phyloP scores from a whole-genome alignment of 64 coral and sea anemone genomes.

The Pachyseris speciosa region DNA sequence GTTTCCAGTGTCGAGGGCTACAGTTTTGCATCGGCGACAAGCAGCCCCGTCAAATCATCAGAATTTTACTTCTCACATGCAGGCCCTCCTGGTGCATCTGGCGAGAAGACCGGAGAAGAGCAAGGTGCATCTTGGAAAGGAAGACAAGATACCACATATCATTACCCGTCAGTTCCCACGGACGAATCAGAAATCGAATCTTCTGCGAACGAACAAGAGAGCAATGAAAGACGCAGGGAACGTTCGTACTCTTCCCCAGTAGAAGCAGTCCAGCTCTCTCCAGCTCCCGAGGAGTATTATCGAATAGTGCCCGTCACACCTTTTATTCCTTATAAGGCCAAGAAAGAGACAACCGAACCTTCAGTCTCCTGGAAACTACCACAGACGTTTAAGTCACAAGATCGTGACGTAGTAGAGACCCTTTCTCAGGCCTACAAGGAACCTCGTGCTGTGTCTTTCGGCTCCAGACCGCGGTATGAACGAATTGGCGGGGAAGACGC shows the following conservation, averaged over 20 bases:
- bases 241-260: conserved; percentile 38
- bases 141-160: neutral
- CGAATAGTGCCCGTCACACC: conserved; percentile 84
- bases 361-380: conserved; percentile 84
- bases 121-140: conserved; percentile 2
- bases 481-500: neutral
- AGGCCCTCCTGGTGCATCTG: conserved; percentile 42
- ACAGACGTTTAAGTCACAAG: conserved; percentile 67
- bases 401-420: conserved; percentile 84
- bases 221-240: neutral
- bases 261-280: conserved; percentile 71
- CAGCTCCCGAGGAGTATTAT: conserved; percentile 95
- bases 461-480: neutral
- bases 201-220: neutral
- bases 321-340: conserved; percentile 51
- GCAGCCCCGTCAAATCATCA: conserved; percentile 6
- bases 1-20: conserved; percentile 23
- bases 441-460: conserved; percentile 63
- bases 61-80: conserved; percentile 58
- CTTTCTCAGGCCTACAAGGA: conserved; percentile 78
- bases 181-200: conserved; percentile 29
- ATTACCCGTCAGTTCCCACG: neutral
- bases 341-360: conserved; percentile 26
- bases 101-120: neutral
- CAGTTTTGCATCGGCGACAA: neutral